Evolutionary conservation across 2,888 invertebrate species (phyloP), one percentile per base, ranked within the genome.

Genomic region (Parnassius orleans): DNA sequence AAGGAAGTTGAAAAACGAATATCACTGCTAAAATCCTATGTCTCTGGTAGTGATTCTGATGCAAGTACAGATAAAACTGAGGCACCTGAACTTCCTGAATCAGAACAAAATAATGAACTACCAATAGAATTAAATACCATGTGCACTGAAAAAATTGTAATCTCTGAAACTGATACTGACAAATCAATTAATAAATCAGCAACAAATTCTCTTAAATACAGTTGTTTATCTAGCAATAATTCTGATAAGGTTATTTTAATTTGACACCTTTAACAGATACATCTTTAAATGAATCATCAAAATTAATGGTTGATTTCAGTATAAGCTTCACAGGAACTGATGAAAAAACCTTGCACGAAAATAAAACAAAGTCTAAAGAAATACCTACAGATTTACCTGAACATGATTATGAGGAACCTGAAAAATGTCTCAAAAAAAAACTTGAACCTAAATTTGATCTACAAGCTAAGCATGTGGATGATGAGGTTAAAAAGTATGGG

Each of bases 1-100:
- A 84, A 94, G 64, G 93, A 93, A 74, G 87, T 94, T 7, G 95
- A 96, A 77, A 91, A 93, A 72, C 88, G 93, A 57, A 86, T 94
- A 64, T 71, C 78, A 9, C 81, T 88, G 60, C 83, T 92, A 1
- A 82, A 86, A 68, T 83, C 90, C 1, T 84, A 87, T 64, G 70
- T 87, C 1, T 53, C 66, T 33, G 80, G 81, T 3, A 79, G 70
- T 67, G 84, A 85, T 33, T 71, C 79, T 0, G 84, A 84, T 2
- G 74, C 77, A 2, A 76, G 61, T 51, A 83, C 80, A 53, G 84
- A 85, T 46, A 73, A 70, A 59, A 74, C 74, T 42, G 85, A 89
- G 71, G 84, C 85, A 19, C 83, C 86, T 1, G 86, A 88, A 47
- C 72, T 86, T 10, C 79, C 82, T 12, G 86, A 87, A 64, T 77